phyloP scores from a whole-genome alignment of 2,113 vertebrate species.

The Cynopterus brachyotis region DNA sequence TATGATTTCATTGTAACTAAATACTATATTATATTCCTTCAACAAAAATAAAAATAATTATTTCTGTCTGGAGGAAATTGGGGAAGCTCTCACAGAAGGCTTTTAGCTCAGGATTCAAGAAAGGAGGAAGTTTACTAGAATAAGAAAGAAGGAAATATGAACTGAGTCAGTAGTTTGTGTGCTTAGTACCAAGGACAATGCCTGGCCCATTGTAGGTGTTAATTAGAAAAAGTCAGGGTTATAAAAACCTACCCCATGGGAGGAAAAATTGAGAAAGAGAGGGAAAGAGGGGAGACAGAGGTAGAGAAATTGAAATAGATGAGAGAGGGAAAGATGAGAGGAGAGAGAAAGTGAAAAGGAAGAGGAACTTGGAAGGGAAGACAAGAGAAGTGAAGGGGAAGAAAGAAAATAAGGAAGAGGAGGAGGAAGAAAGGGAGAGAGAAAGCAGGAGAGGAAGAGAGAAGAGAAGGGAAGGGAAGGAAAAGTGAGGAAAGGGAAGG shows the following conservation, averaged over 20 bases:
- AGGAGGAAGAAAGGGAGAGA: background rate
- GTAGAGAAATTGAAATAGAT: background rate
- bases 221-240: background rate
- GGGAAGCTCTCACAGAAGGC: background rate
- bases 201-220: background rate
- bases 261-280: background rate
- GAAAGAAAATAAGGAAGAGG: background rate
- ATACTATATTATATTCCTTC: background rate
- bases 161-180: background rate
- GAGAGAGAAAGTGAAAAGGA: background rate
- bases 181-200: background rate
- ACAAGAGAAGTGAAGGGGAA: background rate
- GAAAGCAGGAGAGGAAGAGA: background rate
- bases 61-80: background rate
- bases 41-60: background rate
- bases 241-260: background rate
- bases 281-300: background rate
- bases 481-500: background rate
- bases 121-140: background rate
- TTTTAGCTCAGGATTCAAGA: background rate
- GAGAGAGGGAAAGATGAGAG: background rate
- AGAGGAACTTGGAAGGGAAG: background rate
- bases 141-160: background rate
- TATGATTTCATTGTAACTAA: background rate
- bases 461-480: fast-evolving